phyloP scores from a whole-genome alignment of 2,888 invertebrate genomes.

The Serripes groenlandicus region DNA sequence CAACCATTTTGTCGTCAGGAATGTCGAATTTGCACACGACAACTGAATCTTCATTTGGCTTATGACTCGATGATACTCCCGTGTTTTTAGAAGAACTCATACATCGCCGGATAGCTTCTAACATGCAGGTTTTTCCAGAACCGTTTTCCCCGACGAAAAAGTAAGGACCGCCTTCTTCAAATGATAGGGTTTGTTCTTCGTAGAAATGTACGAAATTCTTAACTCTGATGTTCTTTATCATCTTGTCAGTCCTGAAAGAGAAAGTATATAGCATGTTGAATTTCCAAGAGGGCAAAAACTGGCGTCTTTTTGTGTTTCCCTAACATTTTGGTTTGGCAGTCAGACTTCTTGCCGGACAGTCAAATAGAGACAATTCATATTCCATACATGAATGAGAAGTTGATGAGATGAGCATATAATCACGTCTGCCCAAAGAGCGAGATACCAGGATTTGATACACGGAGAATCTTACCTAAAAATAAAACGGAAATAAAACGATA shows the following conservation, averaged over 20 bases:
- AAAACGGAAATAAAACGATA: too few species aligned
- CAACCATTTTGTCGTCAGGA: background rate
- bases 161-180: background rate
- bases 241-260: background rate
- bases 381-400: too few species aligned
- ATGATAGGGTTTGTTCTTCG: background rate
- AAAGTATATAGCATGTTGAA: too few species aligned
- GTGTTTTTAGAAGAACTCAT: background rate
- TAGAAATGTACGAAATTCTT: constrained; percentile 29
- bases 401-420: too few species aligned
- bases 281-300: too few species aligned
- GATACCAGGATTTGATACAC: too few species aligned
- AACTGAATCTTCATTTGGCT: background rate
- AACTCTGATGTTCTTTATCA: constrained; percentile 4
- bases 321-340: too few species aligned
- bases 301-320: too few species aligned
- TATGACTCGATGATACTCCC: background rate
- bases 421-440: too few species aligned
- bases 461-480: too few species aligned
- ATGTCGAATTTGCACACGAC: constrained; percentile 7
- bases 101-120: constrained; percentile 13
- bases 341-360: too few species aligned
- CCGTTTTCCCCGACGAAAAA: constrained; percentile 22
- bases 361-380: too few species aligned
- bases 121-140: constrained; percentile 14